Percentiles rank a stretch among this genome's conserved stretches.
Conservation (phyloP, 2,113 vertebrate genomes). For the Poecile atricapillus region DNA sequence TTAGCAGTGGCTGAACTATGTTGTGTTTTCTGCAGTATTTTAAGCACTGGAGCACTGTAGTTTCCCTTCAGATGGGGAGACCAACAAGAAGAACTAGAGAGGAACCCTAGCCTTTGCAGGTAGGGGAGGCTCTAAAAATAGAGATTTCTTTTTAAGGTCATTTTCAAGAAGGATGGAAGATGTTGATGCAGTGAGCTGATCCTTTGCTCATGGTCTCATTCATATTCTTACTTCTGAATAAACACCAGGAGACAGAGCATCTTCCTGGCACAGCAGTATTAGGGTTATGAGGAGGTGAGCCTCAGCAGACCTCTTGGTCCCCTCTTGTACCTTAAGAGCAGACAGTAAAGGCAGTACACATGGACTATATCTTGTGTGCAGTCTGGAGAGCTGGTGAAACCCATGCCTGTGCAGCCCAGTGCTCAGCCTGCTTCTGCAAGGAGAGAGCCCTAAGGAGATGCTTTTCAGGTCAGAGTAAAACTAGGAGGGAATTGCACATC, state of each 20-base stretch:
- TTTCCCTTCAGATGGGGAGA: background rate
- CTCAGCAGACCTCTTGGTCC: background rate
- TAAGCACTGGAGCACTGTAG: background rate
- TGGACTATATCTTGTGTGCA: accelerated
- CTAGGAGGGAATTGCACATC: background rate
- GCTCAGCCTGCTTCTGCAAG: background rate
- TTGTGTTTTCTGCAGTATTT: background rate
- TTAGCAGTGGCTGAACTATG: background rate
- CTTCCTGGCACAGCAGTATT: background rate
- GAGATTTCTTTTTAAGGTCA: background rate
- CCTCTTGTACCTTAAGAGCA: background rate
- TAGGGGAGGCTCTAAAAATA: background rate
- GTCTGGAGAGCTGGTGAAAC: background rate
- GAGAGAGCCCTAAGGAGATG: background rate
- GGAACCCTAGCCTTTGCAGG: background rate
- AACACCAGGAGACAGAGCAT: background rate
- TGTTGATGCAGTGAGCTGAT: background rate
- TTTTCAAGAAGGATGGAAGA: background rate
- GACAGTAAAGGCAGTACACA: background rate
- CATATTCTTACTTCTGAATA: background rate
- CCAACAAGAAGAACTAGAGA: background rate
- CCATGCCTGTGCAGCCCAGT: accelerated
- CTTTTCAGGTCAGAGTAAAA: background rate
- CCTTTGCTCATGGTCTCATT: background rate
- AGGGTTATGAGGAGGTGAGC: background rate